Conservation (phyloP, 2,113 vertebrate genomes). For the Gulo gulo region DNA sequence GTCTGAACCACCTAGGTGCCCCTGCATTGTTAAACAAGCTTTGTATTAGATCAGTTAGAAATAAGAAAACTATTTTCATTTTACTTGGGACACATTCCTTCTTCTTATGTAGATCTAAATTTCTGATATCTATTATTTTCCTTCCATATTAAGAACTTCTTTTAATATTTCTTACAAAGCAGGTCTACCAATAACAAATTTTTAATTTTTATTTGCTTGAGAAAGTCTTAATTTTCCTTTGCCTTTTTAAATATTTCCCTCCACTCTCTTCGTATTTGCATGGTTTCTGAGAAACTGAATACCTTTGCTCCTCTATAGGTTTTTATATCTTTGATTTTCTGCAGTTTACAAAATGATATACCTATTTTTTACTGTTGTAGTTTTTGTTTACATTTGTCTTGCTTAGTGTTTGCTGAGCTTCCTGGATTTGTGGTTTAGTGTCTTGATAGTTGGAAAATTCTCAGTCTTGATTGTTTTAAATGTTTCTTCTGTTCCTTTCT, state of each 20-base stretch:
- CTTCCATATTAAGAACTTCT: not conserved
- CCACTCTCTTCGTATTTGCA: not conserved
- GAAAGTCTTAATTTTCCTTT: not conserved
- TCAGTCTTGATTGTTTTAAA: not conserved
- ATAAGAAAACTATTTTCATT: not conserved
- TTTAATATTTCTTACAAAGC: not conserved
- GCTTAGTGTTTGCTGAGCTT: not conserved
- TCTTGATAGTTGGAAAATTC: not conserved
- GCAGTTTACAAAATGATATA: not conserved
- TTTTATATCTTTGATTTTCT: not conserved
- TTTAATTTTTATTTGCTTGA: not conserved
- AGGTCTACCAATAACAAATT: not conserved
- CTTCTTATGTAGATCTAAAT: not conserved
- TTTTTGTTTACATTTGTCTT: not conserved
- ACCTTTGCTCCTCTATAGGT: not conserved
- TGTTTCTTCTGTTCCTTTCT: not conserved
- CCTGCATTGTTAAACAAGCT: not conserved
- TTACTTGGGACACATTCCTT: not conserved
- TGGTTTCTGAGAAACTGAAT: not conserved
- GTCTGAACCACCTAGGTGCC: too few species aligned
- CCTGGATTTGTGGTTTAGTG: not conserved
- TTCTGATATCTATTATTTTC: not conserved
- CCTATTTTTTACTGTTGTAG: not conserved
- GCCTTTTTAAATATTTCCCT: not conserved
- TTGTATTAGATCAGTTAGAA: not conserved